Evolutionary conservation across 2,797 vertebrate genomes (phyloP), one percentile per base, ranked within the genome.

Genomic region (Aphelocoma californica): DNA sequence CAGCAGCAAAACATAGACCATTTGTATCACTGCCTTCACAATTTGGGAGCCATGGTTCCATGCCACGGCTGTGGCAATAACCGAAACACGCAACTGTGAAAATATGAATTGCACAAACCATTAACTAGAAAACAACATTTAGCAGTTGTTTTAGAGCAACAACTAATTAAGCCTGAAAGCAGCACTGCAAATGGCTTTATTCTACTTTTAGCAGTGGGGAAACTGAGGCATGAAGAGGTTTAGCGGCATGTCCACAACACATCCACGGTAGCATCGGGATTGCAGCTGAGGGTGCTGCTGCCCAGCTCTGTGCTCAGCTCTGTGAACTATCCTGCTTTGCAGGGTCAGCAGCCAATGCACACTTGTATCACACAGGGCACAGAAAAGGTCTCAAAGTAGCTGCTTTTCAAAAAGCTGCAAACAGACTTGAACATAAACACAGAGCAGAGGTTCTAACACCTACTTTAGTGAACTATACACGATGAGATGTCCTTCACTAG

Each of bases 381-480:
- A 75, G 81, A 34, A 74, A 81, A 62, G 17, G 71, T 48, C 54
- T 57, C 79, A 34, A 69, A 58, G 58, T 26, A 93, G 95, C 66
- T 73, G 73, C 81, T 92, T 75, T 56, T 64, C 61, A 64, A 38
- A 91, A 96, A 94, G 85, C 82, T 93, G 87, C 80, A 54, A 31
- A 80, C 74, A 86, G 70, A 81, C 73, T 92, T 73, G 32, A 31
- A 65, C 62, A 61, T 44, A 60, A 79, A 50, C 60, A 51, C 32
- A 42, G 74, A 67, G 65, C 86, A 86, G 57, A 67, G 24, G 21
- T 26, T 90, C 78, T 62, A 77, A 47, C 91, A 97, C 94, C 92
- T 95, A 96, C 92, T 96, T 86, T 40, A 95, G 69, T 29, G 91
- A 92, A 44, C 80, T 94, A 91, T 8, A 92, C 70, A 93, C 4